Evolutionary conservation across 1,140 invertebrate species (phyloP).

Genomic region (Papilio helenus): DNA sequence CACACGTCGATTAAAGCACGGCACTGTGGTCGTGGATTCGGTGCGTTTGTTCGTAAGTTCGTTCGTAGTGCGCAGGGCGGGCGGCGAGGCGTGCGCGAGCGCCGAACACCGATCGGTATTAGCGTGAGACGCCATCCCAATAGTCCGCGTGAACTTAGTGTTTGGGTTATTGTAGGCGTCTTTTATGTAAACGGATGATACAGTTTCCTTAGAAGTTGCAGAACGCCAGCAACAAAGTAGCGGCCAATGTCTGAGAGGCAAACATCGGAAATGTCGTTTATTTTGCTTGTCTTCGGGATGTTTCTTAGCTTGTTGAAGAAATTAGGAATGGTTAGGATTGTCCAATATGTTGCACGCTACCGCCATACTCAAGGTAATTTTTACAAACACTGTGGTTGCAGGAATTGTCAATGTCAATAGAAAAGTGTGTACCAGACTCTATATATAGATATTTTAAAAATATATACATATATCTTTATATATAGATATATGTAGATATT

Average conservation of each 20-base stretch:
- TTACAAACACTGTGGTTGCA: neutral
- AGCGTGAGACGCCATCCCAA: slow-evolving; percentile 56
- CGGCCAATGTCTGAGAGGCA: slow-evolving; percentile 21
- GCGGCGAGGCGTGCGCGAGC: slow-evolving; percentile 75
- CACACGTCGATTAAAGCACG: slow-evolving; percentile 30
- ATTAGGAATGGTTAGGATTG: slow-evolving; percentile 4
- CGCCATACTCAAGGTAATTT: neutral
- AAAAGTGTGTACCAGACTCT: too few species aligned
- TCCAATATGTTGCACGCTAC: slow-evolving; percentile 9
- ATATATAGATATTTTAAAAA: too few species aligned
- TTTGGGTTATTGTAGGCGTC: slow-evolving; percentile 53
- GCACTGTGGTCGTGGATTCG: slow-evolving; percentile 66
- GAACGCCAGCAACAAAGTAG: slow-evolving; percentile 26
- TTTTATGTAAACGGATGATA: slow-evolving; percentile 31
- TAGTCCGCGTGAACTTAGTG: slow-evolving; percentile 52
- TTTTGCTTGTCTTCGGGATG: neutral
- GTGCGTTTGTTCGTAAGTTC: slow-evolving; percentile 52
- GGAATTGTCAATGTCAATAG: too few species aligned
- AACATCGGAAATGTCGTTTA: slow-evolving; percentile 8
- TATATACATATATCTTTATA: too few species aligned
- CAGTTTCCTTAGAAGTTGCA: slow-evolving; percentile 31
- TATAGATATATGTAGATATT: too few species aligned
- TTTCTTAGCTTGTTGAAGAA: slow-evolving; percentile 8
- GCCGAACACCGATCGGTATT: slow-evolving; percentile 67
- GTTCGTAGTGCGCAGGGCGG: slow-evolving; percentile 58